These are phyloP conservation scores for Pterostichus niger DNA, from an alignment of 2,888 invertebrate genomes.

Conservation along the genomic window DNA sequence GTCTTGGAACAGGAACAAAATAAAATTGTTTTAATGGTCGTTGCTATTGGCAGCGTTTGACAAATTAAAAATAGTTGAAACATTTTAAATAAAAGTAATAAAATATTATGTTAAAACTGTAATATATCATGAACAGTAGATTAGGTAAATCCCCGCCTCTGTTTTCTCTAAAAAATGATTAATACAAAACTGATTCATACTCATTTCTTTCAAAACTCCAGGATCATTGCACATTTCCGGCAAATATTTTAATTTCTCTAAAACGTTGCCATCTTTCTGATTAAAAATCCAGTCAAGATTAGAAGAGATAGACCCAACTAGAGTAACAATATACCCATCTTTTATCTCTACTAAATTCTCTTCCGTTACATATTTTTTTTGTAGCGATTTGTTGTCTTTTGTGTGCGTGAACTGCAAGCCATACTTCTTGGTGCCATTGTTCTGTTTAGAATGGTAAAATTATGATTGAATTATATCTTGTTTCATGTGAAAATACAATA, in stretches of 20 bases:
- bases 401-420: constrained; percentile 20
- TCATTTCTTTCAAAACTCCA: constrained; percentile 46
- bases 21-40: too few species aligned
- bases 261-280: constrained; percentile 65
- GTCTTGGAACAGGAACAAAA: too few species aligned
- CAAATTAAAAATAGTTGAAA: too few species aligned
- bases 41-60: too few species aligned
- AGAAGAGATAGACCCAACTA: constrained; percentile 73
- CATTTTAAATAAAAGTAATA: too few species aligned
- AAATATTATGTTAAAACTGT: too few species aligned
- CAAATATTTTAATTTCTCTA: constrained; percentile 47
- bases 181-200: constrained; percentile 33
- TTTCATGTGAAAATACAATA: too few species aligned
- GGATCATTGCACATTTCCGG: constrained; percentile 54
- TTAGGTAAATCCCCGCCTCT: too few species aligned
- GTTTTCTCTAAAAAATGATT: too few species aligned
- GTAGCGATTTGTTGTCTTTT: constrained; percentile 68
- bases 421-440: constrained; percentile 12
- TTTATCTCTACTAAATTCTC: constrained; percentile 72
- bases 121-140: too few species aligned
- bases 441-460: constrained; percentile 13
- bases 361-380: constrained; percentile 72
- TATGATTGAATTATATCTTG: too few species aligned
- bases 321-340: constrained; percentile 73
- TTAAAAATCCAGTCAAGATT: constrained; percentile 72